Base-by-base conservation (phyloP, 1,140 invertebrate genomes). In the Eubasilissa regina region DNA sequence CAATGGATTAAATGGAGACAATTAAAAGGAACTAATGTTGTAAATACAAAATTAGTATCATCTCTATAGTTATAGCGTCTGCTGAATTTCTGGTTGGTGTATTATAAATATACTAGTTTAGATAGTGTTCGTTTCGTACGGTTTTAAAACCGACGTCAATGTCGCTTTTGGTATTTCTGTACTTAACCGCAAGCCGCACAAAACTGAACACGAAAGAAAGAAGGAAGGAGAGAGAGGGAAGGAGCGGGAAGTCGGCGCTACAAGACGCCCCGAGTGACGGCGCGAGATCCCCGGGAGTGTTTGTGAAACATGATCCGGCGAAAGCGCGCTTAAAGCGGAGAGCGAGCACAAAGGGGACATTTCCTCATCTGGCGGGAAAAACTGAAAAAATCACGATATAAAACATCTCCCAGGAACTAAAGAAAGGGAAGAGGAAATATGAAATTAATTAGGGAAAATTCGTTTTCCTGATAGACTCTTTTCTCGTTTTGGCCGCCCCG, bases 231-330 rank as follows among this genome's bases (percentile, higher is more conserved):
- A 17, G 45, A 44, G 64, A 68, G 13, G 44, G 15, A 15, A 68
- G 64, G 43, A 68, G 43, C 35, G 44, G 44, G 35, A 12, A 43
- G 25, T 6, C 25, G 25, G 25, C n/a, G n/a, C 25, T 35, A 35
- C 25, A 35, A 35, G 55, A 58, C 55, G 55, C 55, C 55, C 25
- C 25, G 60, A 64, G 60, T 35, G 60, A 44, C n/a, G 60, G 60
- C 8, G 17, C 58, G 25, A 43, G 35, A 47, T 8, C 19, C 51
- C 60, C 10, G 75, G 48, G 80, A 81, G 80, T 81, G 80, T 81
- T 81, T 81, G 80, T 81, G 80, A 81, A 81, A 81, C 80, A 81
- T 79, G 80, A 81, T 81, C 80, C 77, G 75, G 58, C 80, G 80
- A 77, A 79, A 78, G 80, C 80, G 53, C 64, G 77, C 58, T 74